Conservation (phyloP, 2,113 vertebrate genomes). For the Antechinus stuartii region DNA sequence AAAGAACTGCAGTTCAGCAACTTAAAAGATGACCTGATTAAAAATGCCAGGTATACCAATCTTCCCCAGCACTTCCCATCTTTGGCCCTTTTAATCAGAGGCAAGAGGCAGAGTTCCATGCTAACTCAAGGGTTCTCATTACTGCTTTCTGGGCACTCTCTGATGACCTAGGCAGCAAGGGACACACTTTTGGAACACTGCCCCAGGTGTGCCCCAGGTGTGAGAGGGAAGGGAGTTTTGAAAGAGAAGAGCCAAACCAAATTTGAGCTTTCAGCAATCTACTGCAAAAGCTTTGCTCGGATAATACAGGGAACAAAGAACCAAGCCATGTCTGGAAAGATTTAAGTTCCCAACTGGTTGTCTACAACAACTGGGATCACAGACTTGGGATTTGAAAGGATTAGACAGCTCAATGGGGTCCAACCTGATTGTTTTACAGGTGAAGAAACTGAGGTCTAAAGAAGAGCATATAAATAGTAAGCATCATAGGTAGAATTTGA, state of each 20-base stretch:
- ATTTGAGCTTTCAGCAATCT: conserved; percentile 51
- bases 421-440: not conserved
- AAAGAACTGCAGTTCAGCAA: conserved; percentile 28
- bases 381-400: not conserved
- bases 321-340: not conserved
- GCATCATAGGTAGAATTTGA: not conserved
- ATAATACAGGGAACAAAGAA: not conserved
- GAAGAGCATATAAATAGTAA: not conserved
- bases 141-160: not conserved
- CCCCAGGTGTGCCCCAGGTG: not conserved
- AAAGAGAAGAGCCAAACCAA: conserved; percentile 23
- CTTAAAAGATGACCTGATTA: not conserved
- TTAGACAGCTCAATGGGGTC: not conserved
- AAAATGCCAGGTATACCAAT: not conserved
- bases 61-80: not conserved
- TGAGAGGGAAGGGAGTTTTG: not conserved
- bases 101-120: conserved; percentile 42
- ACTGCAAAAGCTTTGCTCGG: conserved; percentile 35
- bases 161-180: not conserved
- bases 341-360: not conserved
- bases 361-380: not conserved
- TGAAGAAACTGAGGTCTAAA: not conserved
- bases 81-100: conserved; percentile 8
- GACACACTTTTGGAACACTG: not conserved
- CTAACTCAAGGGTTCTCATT: not conserved